Conservation (phyloP, 2,797 vertebrate genomes). For the Rhinella marina region DNA sequence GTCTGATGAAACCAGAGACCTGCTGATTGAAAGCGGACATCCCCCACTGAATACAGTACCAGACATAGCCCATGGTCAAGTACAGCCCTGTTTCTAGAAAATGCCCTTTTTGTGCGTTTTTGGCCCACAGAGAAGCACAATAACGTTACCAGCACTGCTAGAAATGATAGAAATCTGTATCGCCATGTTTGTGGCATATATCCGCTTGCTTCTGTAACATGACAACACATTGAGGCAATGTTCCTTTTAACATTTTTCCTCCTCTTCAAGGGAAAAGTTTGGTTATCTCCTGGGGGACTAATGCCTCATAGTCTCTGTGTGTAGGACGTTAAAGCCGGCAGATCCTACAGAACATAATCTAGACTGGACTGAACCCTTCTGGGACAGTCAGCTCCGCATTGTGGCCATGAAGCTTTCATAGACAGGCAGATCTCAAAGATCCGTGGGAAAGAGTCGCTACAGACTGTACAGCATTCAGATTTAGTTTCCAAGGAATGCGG, state of each 20-base stretch:
- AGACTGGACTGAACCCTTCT: slow-evolving; percentile 32
- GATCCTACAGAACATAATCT: slow-evolving; percentile 10
- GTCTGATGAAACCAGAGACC: no score
- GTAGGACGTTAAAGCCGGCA: slow-evolving; percentile 30
- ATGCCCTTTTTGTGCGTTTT: neutral
- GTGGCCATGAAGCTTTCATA: slow-evolving; percentile 48
- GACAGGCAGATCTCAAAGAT: slow-evolving; percentile 58
- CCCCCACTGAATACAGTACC: neutral
- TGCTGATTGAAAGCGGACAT: no score
- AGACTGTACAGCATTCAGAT: slow-evolving; percentile 60
- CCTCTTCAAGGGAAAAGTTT: neutral
- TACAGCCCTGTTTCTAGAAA: neutral
- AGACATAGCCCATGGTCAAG: neutral
- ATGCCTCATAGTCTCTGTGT: neutral
- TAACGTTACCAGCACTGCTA: neutral
- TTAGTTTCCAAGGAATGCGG: slow-evolving; percentile 58
- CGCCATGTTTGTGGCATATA: neutral
- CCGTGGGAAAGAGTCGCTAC: slow-evolving; percentile 54
- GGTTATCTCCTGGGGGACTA: neutral
- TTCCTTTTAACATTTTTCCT: slow-evolving; percentile 2
- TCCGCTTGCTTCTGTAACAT: neutral
- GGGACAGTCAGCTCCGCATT: slow-evolving; percentile 21
- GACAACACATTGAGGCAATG: neutral
- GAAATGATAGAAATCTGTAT: neutral
- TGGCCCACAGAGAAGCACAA: neutral